Percentiles rank a stretch among this genome's conserved stretches.
phyloP scores from a whole-genome alignment of 2,888 invertebrate genomes.

The Folsomia manolachei region DNA sequence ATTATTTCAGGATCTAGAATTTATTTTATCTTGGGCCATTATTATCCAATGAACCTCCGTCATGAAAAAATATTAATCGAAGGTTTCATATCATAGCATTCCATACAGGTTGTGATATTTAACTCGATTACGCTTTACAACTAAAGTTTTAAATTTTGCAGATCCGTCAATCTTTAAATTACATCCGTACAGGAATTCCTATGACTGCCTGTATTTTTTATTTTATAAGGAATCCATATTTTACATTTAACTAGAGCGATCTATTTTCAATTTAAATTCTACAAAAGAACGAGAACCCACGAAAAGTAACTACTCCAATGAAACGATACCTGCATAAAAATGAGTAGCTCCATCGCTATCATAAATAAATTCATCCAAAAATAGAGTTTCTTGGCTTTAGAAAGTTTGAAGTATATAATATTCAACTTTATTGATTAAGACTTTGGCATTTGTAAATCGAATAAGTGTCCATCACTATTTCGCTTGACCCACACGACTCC shows the following conservation, averaged over 20 bases:
- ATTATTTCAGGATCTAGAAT: no score
- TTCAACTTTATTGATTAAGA: neutral
- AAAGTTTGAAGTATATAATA: neutral
- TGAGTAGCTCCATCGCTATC: neutral
- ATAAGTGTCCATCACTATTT: neutral
- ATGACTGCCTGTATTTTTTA: no score
- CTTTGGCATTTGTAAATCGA: neutral
- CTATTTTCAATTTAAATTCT: constrained; percentile 9
- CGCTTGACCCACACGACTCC: constrained; percentile 2
- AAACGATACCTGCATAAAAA: neutral
- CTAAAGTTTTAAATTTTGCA: neutral
- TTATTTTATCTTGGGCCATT: no score
- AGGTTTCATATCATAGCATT: no score
- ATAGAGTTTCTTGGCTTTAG: constrained; percentile 6
- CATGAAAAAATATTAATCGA: no score
- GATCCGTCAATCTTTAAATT: neutral
- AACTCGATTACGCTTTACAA: no score
- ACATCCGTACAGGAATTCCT: no score
- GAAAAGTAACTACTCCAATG: no score
- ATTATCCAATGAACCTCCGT: no score
- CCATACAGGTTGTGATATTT: no score
- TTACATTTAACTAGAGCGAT: neutral
- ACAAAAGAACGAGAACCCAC: neutral
- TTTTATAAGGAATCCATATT: neutral
- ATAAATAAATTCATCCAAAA: neutral